Conservation (phyloP, 64 coral and sea anemone genomes). For the Pachyseris speciosa region DNA sequence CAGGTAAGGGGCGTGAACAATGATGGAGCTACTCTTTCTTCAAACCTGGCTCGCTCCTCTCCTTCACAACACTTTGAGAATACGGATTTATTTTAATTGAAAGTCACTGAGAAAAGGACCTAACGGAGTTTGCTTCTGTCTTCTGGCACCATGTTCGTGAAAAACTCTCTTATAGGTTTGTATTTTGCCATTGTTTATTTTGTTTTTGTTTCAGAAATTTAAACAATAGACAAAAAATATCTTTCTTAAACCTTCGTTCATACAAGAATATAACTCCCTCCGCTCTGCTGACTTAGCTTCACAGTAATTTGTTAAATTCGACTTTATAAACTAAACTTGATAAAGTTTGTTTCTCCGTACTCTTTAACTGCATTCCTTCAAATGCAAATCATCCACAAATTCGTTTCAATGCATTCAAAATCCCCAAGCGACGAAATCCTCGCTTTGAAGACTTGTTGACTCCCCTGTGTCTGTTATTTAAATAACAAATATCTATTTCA, state of each 20-base stretch:
- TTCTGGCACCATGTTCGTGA: neutral
- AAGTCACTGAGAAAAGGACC: neutral
- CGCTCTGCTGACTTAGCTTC: neutral
- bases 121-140: neutral
- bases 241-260: neutral
- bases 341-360: too few species aligned
- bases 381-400: too few species aligned
- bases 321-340: neutral
- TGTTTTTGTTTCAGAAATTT: neutral
- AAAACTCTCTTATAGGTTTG: constrained; percentile 41
- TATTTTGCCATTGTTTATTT: neutral
- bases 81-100: neutral
- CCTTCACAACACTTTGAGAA: neutral
- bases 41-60: neutral
- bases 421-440: too few species aligned
- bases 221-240: neutral
- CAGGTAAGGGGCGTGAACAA: neutral
- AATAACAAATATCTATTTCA: too few species aligned
- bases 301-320: neutral
- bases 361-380: too few species aligned
- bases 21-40: neutral
- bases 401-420: too few species aligned
- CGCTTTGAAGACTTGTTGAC: too few species aligned
- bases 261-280: neutral
- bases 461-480: too few species aligned